Base-by-base conservation (phyloP, 2,888 invertebrate species). In the Liopterus haemorrhoidalis region DNA sequence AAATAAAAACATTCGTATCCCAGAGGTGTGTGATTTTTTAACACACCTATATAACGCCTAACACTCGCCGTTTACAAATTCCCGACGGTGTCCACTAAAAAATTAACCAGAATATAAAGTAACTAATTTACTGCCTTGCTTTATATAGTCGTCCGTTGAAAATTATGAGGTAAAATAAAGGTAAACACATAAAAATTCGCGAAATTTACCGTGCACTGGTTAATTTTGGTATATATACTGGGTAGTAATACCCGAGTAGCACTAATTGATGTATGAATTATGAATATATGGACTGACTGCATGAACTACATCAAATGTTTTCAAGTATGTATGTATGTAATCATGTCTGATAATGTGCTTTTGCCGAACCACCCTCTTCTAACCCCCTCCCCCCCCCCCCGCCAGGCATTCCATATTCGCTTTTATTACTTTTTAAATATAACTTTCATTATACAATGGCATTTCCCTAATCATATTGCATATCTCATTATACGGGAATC, bases 241-340 rank as follows among this genome's bases (percentile, higher is more conserved):
- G n/a, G n/a, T n/a, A n/a, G n/a, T n/a, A n/a, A 49, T 22, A 40
- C 46, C 5, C 22, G 33, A 20, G n/a, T n/a, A n/a, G 31, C 41
- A 39, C 53, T 51, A 53, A 53, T 53, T 53, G 51, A 50, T 53
- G 50, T 51, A 51, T 53, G 44, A 49, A 53, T 51, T 51, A 51
- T 53, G 47, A 46, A 53, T 51, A 46, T 14, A 8, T 24, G 36
- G 14, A 20, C 24, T 25, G 33, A 43, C 39, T 38, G 42, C 27
- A 12, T 22, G 30, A n/a, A 24, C 18, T 6, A 5, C 30, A 11
- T n/a, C 24, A 33, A 25, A 41, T 41, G 41, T 33, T 43, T 35
- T 47, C 24, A 38, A 48, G 41, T 48, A 50, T 50, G 44, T 41
- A 48, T 50, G 35, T 14, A 48, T 32, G 41, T 40, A 50, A 50